Conservation (phyloP, 1,140 invertebrate species). For the Choristoneura fumiferana region DNA sequence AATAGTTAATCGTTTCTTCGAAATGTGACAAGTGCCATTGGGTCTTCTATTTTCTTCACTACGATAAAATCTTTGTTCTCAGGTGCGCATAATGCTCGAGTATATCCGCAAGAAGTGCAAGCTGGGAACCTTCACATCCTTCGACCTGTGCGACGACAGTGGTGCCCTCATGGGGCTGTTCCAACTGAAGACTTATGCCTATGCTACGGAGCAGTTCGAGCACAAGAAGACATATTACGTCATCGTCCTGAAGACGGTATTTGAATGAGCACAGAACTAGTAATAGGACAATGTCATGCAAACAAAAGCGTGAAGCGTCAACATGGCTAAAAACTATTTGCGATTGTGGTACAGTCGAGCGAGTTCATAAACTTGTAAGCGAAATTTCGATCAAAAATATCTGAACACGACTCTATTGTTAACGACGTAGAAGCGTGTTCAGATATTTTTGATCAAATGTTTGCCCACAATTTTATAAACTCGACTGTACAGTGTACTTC, state of each 20-base stretch:
- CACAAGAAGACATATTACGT: slow-evolving; percentile 59
- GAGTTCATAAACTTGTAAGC: too few species aligned
- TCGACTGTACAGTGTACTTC: too few species aligned
- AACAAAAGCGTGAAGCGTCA: background rate
- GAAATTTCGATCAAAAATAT: too few species aligned
- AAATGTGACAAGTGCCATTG: too few species aligned
- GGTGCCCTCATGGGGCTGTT: slow-evolving; percentile 49
- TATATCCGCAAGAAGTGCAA: slow-evolving; percentile 60
- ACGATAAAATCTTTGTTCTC: too few species aligned
- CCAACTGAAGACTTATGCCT: slow-evolving; percentile 44
- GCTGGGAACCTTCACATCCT: slow-evolving; percentile 48
- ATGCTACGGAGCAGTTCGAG: slow-evolving; percentile 50
- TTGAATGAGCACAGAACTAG: background rate
- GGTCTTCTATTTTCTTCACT: too few species aligned
- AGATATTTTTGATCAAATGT: too few species aligned
- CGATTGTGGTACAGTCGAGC: too few species aligned
- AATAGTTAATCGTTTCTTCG: too few species aligned
- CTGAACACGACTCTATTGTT: too few species aligned
- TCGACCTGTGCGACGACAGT: slow-evolving; percentile 55
- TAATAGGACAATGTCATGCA: background rate
- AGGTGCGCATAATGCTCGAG: slow-evolving; percentile 51
- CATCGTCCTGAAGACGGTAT: slow-evolving; percentile 50
- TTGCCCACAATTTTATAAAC: too few species aligned
- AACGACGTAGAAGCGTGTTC: too few species aligned
- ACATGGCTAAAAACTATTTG: background rate